phyloP scores from a whole-genome alignment of 2,113 vertebrate genomes.

The Catharus bicknelli region DNA sequence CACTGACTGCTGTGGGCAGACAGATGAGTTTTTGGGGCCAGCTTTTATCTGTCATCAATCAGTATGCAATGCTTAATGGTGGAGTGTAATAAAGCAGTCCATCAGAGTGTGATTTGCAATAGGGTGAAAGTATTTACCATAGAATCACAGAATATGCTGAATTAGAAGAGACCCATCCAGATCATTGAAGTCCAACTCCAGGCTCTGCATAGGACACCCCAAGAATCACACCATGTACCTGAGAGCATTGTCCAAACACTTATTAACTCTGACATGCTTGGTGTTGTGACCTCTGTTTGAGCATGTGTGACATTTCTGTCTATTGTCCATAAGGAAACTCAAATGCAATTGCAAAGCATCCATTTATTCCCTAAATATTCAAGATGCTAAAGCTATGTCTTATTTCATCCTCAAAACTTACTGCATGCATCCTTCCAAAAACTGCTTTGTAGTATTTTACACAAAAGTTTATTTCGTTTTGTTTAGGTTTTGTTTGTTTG shows the following conservation, averaged over 20 bases:
- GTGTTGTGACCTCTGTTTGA: neutral
- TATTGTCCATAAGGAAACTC: neutral
- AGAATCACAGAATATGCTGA: neutral
- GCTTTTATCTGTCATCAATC: constrained; percentile 2
- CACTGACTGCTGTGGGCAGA: neutral
- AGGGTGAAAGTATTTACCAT: neutral
- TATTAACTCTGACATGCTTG: neutral
- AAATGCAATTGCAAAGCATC: neutral
- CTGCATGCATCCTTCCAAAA: neutral
- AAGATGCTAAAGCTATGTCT: neutral
- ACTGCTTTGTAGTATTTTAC: neutral
- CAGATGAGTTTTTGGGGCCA: neutral
- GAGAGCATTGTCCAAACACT: neutral
- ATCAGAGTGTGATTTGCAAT: neutral
- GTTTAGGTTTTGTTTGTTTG: neutral
- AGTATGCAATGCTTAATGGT: neutral
- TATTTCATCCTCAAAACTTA: neutral
- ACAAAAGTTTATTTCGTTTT: neutral
- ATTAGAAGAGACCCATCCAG: neutral
- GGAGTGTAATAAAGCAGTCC: constrained; percentile 1
- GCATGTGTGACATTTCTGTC: neutral
- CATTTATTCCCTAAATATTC: neutral
- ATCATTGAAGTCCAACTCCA: neutral
- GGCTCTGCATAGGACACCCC: neutral
- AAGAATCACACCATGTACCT: neutral